These are phyloP conservation scores for Indicator maculatus DNA, from an alignment of 2,113 vertebrate species.

Conservation along the genomic window DNA sequence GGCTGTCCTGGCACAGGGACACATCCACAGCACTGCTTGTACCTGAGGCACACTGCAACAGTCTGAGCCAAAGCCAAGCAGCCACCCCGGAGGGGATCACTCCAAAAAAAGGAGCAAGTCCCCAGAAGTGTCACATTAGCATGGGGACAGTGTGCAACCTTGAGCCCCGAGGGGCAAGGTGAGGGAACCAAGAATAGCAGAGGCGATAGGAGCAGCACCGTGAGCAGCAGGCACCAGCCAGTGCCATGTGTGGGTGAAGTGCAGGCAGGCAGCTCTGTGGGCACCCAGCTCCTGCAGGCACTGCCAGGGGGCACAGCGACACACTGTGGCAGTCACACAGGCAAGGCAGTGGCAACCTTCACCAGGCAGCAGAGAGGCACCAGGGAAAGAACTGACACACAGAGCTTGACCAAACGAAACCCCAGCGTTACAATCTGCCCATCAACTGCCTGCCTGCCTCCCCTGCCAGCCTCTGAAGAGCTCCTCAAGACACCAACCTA, in stretches of 20 bases:
- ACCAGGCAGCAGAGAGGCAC: not conserved
- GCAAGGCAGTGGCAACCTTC: not conserved
- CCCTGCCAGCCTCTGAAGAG: not conserved
- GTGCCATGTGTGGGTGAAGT: not conserved
- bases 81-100: not conserved
- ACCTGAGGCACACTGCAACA: not conserved
- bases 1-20: not conserved
- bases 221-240: not conserved
- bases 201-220: not conserved
- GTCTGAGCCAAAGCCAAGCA: not conserved
- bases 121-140: not conserved
- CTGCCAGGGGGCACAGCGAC: not conserved
- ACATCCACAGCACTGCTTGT: not conserved
- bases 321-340: not conserved
- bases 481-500: not conserved
- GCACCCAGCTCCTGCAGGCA: not conserved
- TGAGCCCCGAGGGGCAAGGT: not conserved
- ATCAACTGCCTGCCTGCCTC: not conserved
- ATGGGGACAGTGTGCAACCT: not conserved
- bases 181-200: not conserved
- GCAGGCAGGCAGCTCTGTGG: not conserved
- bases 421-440: rapidly evolving
- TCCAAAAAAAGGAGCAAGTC: not conserved
- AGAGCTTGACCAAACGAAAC: not conserved
- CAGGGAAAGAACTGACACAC: not conserved